Evolutionary conservation across 2,113 vertebrate genomes (phyloP).

Genomic region (Solea solea): DNA sequence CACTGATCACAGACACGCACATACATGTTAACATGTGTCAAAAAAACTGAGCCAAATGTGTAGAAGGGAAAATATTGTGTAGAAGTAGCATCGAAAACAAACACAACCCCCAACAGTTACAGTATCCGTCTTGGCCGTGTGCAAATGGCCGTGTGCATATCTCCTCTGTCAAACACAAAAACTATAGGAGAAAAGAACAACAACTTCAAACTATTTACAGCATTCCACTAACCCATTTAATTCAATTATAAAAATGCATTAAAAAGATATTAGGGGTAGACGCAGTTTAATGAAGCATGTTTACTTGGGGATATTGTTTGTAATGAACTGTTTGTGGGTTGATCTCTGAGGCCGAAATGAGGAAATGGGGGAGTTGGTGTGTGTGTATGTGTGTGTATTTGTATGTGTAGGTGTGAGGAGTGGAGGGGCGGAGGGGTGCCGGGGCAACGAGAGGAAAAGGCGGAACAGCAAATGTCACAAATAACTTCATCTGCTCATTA

Average conservation of each 20-base stretch:
- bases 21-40: background rate
- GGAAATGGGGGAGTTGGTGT: conserved; percentile 21
- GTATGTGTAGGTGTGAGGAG: conserved; percentile 1
- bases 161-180: conserved; percentile 52
- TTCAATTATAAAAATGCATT: conserved; percentile 88
- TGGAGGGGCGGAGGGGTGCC: background rate
- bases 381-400: conserved; percentile 3
- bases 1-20: conserved; percentile 5
- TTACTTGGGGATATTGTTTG: conserved; percentile 85
- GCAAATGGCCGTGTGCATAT: conserved; percentile 36
- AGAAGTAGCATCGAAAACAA: conserved; percentile 47
- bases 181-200: conserved; percentile 14
- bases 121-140: conserved; percentile 60
- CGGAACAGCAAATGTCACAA: conserved; percentile 54
- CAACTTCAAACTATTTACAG: conserved; percentile 78
- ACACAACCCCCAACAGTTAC: conserved; percentile 48
- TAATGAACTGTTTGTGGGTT: conserved; percentile 83
- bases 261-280: conserved; percentile 86
- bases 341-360: conserved; percentile 68
- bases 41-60: conserved; percentile 46
- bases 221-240: conserved; percentile 83
- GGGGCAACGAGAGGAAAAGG: conserved; percentile 36
- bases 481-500: background rate
- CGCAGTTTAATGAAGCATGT: conserved; percentile 86
- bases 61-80: conserved; percentile 53